Percentiles rank a stretch among this genome's conserved stretches.
Conservation (phyloP, 1,140 invertebrate species). For the Drosophila obscura region DNA sequence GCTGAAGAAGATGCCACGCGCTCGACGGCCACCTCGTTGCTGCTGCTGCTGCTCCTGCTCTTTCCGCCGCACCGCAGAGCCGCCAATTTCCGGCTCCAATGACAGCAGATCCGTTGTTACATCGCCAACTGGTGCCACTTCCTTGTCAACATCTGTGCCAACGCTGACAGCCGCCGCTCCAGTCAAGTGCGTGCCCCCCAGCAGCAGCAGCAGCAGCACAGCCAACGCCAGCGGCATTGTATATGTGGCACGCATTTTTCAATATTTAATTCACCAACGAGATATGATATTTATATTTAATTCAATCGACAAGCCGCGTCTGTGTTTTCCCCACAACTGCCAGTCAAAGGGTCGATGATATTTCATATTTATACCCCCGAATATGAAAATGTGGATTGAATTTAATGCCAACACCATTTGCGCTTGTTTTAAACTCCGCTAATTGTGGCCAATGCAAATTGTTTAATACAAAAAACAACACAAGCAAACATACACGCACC, state of each 20-base stretch:
- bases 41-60: constrained; percentile 5
- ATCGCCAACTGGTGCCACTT: constrained; percentile 76
- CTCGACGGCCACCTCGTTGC: constrained; percentile 22
- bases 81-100: constrained; percentile 79
- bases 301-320: constrained; percentile 42
- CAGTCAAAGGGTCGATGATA: constrained; percentile 29
- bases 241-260: constrained; percentile 37
- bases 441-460: constrained; percentile 59
- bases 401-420: constrained; percentile 35
- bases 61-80: constrained; percentile 39
- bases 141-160: constrained; percentile 71
- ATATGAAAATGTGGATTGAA: constrained; percentile 15
- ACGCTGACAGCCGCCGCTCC: constrained; percentile 43
- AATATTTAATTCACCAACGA: constrained; percentile 46
- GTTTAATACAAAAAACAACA: constrained; percentile 27
- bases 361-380: constrained; percentile 57
- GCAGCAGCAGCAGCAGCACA: constrained; percentile 20
- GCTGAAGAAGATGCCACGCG: constrained; percentile 60
- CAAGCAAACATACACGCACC: not conserved
- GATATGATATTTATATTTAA: constrained; percentile 65
- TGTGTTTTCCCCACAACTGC: constrained; percentile 54
- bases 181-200: constrained; percentile 62
- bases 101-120: constrained; percentile 77
- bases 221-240: constrained; percentile 33
- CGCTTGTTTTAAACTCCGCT: constrained; percentile 50